A percentile compares a stretch with the other conserved stretches of the same genome.
Evolutionary conservation across 2,888 invertebrate species (phyloP).

Genomic region (Sarcophaga variegata): DNA sequence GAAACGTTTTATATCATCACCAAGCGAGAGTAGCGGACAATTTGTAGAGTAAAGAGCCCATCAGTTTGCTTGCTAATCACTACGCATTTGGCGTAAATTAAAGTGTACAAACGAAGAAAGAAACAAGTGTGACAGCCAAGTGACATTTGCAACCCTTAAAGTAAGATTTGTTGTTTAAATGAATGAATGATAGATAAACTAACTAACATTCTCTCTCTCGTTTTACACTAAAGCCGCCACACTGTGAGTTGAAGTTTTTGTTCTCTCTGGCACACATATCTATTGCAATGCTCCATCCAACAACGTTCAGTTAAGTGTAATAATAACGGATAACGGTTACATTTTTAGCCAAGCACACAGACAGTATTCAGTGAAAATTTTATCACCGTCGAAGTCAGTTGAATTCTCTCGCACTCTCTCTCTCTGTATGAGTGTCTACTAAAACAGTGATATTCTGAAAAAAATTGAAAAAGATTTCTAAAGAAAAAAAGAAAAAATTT

Average conservation of each 20-base stretch:
- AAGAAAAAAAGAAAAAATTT: background rate
- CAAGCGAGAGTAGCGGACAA: no score
- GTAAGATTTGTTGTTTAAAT: conserved; percentile 4
- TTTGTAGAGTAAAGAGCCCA: no score
- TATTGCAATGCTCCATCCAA: conserved; percentile 26
- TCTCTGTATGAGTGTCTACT: background rate
- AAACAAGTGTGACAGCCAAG: background rate
- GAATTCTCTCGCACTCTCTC: conserved; percentile 64
- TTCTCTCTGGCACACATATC: conserved; percentile 9
- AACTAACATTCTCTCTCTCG: background rate
- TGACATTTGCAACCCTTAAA: conserved; percentile 37
- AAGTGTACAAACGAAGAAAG: no score
- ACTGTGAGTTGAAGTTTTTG: background rate
- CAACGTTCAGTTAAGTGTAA: conserved; percentile 12
- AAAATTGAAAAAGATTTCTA: background rate
- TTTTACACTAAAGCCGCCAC: conserved; percentile 5
- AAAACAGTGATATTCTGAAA: background rate
- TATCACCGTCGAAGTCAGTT: conserved; percentile 80
- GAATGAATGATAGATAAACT: conserved; percentile 34
- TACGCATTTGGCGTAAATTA: no score
- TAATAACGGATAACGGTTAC: conserved; percentile 11
- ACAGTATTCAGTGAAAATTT: conserved; percentile 79
- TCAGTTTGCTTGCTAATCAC: no score
- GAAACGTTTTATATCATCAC: no score
- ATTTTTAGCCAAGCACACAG: conserved; percentile 47